Evolutionary conservation across 2,888 invertebrate genomes (phyloP).

Genomic region (Diaphora mendica): DNA sequence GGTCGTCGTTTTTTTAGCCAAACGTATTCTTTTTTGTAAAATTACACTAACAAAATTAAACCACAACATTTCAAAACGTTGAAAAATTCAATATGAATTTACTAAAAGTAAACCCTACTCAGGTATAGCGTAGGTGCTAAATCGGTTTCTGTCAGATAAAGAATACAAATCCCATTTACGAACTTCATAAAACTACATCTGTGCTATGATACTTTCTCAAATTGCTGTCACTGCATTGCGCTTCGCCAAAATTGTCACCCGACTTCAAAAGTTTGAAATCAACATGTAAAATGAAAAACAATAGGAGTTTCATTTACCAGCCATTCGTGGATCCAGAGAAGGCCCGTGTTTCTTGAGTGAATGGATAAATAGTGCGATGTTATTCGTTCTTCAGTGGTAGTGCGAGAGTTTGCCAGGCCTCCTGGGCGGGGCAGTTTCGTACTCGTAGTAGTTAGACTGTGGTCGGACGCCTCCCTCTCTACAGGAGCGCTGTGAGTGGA

Average conservation of each 20-base stretch:
- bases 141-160: not conserved
- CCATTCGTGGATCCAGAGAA: conserved; percentile 39
- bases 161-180: not conserved
- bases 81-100: not conserved
- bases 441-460: conserved; percentile 94
- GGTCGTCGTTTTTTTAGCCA: not conserved
- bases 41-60: not conserved
- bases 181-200: not conserved
- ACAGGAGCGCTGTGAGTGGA: conserved; percentile 88
- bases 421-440: conserved; percentile 90
- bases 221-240: no score
- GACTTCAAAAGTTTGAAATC: conserved; percentile 7
- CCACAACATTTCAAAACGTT: not conserved
- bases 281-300: conserved; percentile 29
- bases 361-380: conserved; percentile 17
- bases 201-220: not conserved
- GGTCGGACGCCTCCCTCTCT: conserved; percentile 88
- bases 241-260: not conserved
- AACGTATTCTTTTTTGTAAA: not conserved
- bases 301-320: conserved; percentile 25
- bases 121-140: not conserved
- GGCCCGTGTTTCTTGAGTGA: conserved; percentile 31
- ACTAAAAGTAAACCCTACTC: not conserved
- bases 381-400: conserved; percentile 76
- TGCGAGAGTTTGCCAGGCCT: conserved; percentile 82